phyloP scores from a whole-genome alignment of 2,888 invertebrate species.

The Caenorhabditis imperialis region DNA sequence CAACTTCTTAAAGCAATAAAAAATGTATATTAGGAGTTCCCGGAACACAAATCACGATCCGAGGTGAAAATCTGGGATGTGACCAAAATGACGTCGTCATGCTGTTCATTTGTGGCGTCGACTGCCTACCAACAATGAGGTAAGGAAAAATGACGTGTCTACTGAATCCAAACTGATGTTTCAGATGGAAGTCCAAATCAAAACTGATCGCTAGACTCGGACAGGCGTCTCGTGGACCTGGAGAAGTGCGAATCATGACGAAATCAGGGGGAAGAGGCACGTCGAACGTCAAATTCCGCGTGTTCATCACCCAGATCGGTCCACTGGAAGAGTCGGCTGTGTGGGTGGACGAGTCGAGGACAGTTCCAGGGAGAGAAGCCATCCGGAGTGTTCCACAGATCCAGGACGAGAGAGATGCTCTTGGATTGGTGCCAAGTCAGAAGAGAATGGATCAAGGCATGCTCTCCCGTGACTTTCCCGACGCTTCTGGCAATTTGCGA shows the following conservation, averaged over 20 bases:
- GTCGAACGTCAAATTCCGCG: constrained; percentile 84
- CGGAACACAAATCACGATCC: constrained; percentile 80
- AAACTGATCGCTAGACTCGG: constrained; percentile 97
- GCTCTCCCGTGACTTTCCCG: constrained; percentile 58
- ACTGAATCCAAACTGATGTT: background rate
- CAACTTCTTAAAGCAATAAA: background rate
- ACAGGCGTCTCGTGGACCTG: constrained; percentile 87
- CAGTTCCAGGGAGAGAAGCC: constrained; percentile 75
- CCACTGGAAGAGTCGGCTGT: constrained; percentile 97
- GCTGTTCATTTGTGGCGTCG: constrained; percentile 93
- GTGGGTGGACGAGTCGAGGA: constrained; percentile 95
- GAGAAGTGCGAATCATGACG: constrained; percentile 88
- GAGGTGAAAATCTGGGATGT: constrained; percentile 92
- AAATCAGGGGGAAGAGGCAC: constrained; percentile 89
- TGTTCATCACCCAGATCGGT: constrained; percentile 78
- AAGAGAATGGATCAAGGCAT: constrained; percentile 63
- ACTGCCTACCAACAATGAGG: constrained; percentile 89
- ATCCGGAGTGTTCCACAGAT: constrained; percentile 68
- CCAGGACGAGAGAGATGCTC: constrained; percentile 70
- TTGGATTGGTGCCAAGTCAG: constrained; percentile 66
- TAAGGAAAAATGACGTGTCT: constrained; percentile 1
- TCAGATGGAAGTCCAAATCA: constrained; percentile 95
- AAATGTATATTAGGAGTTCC: constrained; percentile 53
- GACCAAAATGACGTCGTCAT: constrained; percentile 86
- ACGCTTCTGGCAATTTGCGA: constrained; percentile 86